Evolutionary conservation across 1,140 invertebrate genomes (phyloP), one percentile per base, ranked within the genome.

Genomic region (Anoplolepis gracilipes): DNA sequence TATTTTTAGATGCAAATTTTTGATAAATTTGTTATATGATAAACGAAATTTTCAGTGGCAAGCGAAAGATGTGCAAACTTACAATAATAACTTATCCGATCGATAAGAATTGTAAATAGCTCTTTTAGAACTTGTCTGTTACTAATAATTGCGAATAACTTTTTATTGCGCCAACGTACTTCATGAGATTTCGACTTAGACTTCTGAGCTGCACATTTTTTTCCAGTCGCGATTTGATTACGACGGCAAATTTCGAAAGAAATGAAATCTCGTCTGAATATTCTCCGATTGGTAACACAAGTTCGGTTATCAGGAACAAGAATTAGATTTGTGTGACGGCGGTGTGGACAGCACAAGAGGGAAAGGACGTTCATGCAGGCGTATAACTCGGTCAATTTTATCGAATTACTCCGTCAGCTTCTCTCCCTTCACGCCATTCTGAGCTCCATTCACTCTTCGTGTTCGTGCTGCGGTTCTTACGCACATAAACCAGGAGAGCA

Each of bases 321-420:
- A 90, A 90, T 90, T 90, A 89, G 81, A 90, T 90, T 90, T 90
- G 85, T 65, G 88, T 65, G 88, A 87, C 61, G 61, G 22, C 33
- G 79, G 55, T 70, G 55, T 70, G 88, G 85, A 87, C 88, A 87
- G 69, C 59, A 49, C 11, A 30, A 53, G 53, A 88, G 73, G 25
- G 22, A 22, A 36, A 39, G 33, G 55, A 10, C 53, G 77, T 19
- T 85, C 88, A 36, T 85, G 79, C 69, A 76, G 49, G 39, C 85
- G 64, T 87, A 57, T 89, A 89, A 90, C 85, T 90, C 57, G 88
- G 88, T 87, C 79, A 89, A 89, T 90, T 90, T 90, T 90, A 90
- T 90, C 76, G 81, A 90, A 86, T 90, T 90, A 90, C 81, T 39
- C 36, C n/a, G 53, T 46, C 79, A 33, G 78, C 84, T 81, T 81